A percentile compares a stretch with the other conserved stretches of the same genome.
Conservation (phyloP, 1,140 invertebrate species). For the Halesus radiatus region DNA sequence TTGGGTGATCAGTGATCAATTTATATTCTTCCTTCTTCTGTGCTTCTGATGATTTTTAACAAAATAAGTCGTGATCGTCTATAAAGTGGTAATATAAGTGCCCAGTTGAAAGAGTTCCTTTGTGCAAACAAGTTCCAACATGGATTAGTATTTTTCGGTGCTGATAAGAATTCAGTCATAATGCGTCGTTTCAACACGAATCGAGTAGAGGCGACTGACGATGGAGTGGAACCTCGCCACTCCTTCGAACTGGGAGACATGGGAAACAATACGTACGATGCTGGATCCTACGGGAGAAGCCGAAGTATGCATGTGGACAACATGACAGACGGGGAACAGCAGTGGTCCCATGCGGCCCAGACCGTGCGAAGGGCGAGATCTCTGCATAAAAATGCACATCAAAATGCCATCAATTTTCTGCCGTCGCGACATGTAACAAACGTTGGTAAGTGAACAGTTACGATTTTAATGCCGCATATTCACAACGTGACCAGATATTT, state of each 20-base stretch:
- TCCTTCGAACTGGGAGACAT: conserved; percentile 23
- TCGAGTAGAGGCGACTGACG: conserved; percentile 22
- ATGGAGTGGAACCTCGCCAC: conserved; percentile 4
- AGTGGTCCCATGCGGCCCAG: neutral
- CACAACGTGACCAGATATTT: too few species aligned
- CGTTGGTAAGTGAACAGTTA: conserved; percentile 3
- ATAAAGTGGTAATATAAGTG: too few species aligned
- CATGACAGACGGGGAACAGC: neutral
- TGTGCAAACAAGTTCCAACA: too few species aligned
- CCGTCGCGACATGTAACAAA: conserved; percentile 51
- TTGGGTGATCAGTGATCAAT: too few species aligned
- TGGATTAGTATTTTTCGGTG: too few species aligned
- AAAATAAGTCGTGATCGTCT: too few species aligned
- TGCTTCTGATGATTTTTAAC: too few species aligned
- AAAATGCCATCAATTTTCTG: conserved; percentile 45
- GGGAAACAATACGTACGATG: neutral
- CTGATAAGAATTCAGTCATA: neutral
- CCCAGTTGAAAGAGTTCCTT: too few species aligned
- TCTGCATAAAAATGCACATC: conserved; percentile 48
- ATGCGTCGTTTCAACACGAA: conserved; percentile 40
- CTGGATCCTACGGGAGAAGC: conserved; percentile 14
- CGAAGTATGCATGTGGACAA: conserved; percentile 6
- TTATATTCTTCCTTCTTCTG: too few species aligned
- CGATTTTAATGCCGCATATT: too few species aligned
- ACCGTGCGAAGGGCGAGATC: conserved; percentile 50